These are phyloP conservation scores for Grantiella picta DNA, from an alignment of 2,113 vertebrate species.

Conservation along the genomic window DNA sequence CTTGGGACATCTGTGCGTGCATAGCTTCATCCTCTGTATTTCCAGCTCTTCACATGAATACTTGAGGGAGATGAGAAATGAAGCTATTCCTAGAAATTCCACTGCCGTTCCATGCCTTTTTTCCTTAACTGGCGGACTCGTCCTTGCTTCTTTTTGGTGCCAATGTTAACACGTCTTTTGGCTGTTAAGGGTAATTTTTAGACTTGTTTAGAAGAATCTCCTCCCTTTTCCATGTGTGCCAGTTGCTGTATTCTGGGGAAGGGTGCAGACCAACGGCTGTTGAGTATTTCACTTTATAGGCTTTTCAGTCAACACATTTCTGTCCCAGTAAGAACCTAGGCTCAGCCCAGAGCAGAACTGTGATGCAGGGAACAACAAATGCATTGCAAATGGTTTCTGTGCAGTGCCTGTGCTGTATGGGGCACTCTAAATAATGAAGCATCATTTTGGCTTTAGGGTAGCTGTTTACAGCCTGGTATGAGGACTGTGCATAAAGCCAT, in stretches of 20 bases:
- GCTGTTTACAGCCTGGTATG: background rate
- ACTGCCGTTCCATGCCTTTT: background rate
- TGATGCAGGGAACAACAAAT: background rate
- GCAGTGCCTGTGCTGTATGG: background rate
- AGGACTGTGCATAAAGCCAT: background rate
- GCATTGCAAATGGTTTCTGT: background rate
- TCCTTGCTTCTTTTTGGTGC: background rate
- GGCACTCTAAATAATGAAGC: background rate
- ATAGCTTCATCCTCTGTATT: background rate
- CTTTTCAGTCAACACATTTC: background rate
- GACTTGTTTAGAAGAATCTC: background rate
- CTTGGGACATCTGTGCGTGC: background rate
- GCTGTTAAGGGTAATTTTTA: background rate
- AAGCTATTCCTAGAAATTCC: constrained; percentile 39
- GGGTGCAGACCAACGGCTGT: background rate
- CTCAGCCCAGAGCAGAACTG: background rate
- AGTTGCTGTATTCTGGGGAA: background rate
- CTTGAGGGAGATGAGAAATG: background rate
- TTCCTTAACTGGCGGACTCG: background rate
- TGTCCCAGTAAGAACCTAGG: background rate
- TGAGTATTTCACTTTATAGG: background rate
- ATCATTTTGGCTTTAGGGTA: background rate
- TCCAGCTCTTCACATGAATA: background rate
- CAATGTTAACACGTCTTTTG: background rate
- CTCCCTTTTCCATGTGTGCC: background rate